phyloP scores from a whole-genome alignment of 2,888 invertebrate genomes.

The Hylaea fasciaria region DNA sequence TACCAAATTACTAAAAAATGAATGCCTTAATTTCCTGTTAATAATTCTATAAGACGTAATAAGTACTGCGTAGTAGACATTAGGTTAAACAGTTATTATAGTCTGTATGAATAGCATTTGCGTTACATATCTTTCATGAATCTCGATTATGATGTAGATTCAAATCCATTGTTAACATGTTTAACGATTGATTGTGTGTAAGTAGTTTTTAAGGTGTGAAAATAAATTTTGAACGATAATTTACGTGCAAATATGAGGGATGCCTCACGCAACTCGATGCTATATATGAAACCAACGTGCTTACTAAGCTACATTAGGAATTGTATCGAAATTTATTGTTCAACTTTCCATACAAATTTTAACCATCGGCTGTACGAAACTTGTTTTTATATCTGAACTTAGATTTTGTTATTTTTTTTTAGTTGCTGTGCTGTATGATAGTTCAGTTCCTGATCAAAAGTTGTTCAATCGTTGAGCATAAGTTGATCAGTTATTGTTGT shows the following conservation, averaged over 20 bases:
- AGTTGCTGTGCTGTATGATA: too few relatives aligned
- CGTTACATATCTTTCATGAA: slow-evolving; percentile 14
- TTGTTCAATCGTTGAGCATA: too few relatives aligned
- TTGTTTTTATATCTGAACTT: too few relatives aligned
- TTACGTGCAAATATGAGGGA: neutral
- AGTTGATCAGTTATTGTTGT: too few relatives aligned
- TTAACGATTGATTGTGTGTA: neutral
- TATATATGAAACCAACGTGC: too few relatives aligned
- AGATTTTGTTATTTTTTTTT: too few relatives aligned
- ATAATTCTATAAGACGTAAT: slow-evolving; percentile 5
- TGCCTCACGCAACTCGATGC: too few relatives aligned
- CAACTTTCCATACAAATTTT: too few relatives aligned
- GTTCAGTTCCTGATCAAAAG: too few relatives aligned
- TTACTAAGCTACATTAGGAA: too few relatives aligned
- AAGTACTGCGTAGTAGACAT: slow-evolving; percentile 8
- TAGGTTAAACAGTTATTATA: neutral
- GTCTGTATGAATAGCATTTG: slow-evolving; percentile 18
- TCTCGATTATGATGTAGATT: slow-evolving; percentile 12
- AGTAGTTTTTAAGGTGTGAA: neutral
- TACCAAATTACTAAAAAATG: slow-evolving; percentile 3
- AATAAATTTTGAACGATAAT: slow-evolving; percentile 1
- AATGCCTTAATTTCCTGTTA: slow-evolving; percentile 29
- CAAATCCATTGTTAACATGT: slow-evolving; percentile 5
- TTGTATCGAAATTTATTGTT: too few relatives aligned
- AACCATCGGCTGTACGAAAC: too few relatives aligned